Base-by-base conservation (phyloP, 2,888 invertebrate genomes). In the Nomada goodeniana region DNA sequence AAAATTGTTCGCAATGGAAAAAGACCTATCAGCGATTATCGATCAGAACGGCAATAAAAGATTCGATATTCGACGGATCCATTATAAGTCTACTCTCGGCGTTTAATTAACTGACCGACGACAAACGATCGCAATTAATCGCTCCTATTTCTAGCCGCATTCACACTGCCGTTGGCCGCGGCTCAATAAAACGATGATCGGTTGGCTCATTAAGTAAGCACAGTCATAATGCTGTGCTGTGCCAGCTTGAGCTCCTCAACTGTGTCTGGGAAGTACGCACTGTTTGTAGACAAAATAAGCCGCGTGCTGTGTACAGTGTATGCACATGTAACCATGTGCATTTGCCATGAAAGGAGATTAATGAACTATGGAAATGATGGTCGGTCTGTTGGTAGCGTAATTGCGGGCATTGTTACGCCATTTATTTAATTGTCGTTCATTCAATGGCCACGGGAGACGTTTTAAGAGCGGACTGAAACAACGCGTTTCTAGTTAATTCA, bases 121-220 rank as follows among this genome's bases (percentile, higher is more conserved):
- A 75, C 77, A 73, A 67, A 50, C 29, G 74, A 53, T 53, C 29
- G 13, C 65, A 65, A 68, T 55, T 64, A 55, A 47, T 11, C 36
- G 52, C 57, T 42, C 71, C 64, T 69, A 72, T 73, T 82, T 63
- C 74, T 72, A 61, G 57, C 74, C 74, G 52, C 42, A 18, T 60
- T 60, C 75, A n/a, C 63, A 26, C 81, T 73, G 82, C 61, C 75
- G 78, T 89, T 86, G 81, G 75, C 74, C 78, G 79, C 74, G 61
- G 76, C 78, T 85, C 83, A 83, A 90, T 90, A 88, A 90, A 92
- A 88, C 87, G 87, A 87, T 86, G 86, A 92, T 89, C 88, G 89
- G 87, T 80, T 81, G 91, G 76, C 83, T 89, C 89, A 88, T 91
- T 90, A 91, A 89, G 83, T 86, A 75, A 85, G 80, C 86, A 91